phyloP scores from a whole-genome alignment of 2,797 vertebrate species.

The Crocidura indochinensis region DNA sequence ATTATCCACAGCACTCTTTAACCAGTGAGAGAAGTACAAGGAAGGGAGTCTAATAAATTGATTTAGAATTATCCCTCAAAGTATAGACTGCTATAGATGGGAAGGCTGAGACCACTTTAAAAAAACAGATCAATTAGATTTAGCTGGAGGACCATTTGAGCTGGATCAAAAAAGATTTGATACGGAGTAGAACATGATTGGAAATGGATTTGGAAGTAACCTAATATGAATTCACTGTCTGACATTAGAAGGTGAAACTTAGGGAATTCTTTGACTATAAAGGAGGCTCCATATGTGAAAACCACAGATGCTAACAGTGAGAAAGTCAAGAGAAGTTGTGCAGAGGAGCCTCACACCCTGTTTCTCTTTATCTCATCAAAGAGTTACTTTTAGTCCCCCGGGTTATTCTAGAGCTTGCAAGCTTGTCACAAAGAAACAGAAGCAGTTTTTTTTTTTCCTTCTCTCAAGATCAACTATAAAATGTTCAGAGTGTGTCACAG shows the following conservation, averaged over 20 bases:
- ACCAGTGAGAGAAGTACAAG: conserved; percentile 23
- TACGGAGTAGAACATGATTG: too few species aligned
- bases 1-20: conserved; percentile 39
- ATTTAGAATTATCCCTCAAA: conserved; percentile 46
- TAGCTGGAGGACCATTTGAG: not conserved
- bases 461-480: not conserved
- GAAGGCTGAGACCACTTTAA: not conserved
- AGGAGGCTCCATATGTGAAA: not conserved
- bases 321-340: not conserved
- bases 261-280: not conserved
- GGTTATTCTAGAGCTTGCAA: not conserved
- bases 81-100: not conserved
- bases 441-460: not conserved
- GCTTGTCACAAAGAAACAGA: not conserved
- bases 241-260: not conserved
- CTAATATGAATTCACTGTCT: not conserved
- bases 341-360: not conserved
- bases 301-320: not conserved
- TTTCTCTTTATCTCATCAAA: too few species aligned
- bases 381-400: not conserved
- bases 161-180: not conserved
- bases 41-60: conserved; percentile 11
- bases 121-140: not conserved
- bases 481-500: not conserved
- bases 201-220: not conserved